phyloP scores from a whole-genome alignment of 2,113 vertebrate species.

The Chlamydotis undulata region DNA sequence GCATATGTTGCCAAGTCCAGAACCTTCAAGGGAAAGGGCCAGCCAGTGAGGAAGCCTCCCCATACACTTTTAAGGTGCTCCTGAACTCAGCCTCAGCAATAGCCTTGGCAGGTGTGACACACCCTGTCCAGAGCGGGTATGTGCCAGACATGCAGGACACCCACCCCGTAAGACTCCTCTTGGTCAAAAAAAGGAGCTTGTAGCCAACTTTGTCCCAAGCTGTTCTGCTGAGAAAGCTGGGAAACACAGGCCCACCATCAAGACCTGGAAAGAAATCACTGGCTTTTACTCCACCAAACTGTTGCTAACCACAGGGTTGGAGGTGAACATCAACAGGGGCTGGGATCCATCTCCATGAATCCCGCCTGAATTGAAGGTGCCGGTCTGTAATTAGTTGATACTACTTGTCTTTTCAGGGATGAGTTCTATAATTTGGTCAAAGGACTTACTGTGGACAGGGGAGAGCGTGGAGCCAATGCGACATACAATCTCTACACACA shows the following conservation, averaged over 20 bases:
- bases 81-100: not conserved
- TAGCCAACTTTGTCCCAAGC: not conserved
- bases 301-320: not conserved
- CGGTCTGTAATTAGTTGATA: not conserved
- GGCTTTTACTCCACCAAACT: not conserved
- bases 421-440: constrained; percentile 77
- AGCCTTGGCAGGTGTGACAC: not conserved
- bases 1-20: not conserved
- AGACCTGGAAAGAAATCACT: not conserved
- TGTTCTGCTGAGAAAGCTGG: not conserved
- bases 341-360: not conserved
- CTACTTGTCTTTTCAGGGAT: constrained; percentile 58
- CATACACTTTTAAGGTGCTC: not conserved
- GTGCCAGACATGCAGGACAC: not conserved
- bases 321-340: not conserved
- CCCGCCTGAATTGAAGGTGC: not conserved
- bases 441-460: constrained; percentile 76
- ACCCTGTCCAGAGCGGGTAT: not conserved
- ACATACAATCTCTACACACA: constrained; percentile 79
- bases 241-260: not conserved
- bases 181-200: not conserved
- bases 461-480: constrained; percentile 38
- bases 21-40: not conserved
- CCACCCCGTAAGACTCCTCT: not conserved
- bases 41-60: not conserved